Evolutionary conservation across 2,797 vertebrate species (phyloP), one percentile per base, ranked within the genome.

Genomic region (Pogonophryne albipinna): DNA sequence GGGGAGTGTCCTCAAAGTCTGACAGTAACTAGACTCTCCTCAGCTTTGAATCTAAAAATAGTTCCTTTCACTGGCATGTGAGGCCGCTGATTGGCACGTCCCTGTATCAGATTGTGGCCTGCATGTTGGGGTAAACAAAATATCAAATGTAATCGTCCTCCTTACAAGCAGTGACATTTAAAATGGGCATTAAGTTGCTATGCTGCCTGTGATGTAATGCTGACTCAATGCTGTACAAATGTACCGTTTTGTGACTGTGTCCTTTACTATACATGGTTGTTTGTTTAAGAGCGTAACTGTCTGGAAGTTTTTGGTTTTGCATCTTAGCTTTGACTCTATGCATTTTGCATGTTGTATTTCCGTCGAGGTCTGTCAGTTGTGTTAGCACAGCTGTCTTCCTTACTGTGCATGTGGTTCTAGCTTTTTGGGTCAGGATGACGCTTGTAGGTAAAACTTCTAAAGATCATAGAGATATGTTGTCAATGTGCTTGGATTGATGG

Each of bases 41-140:
- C 47, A 63, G 56, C 65, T 68, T 57, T 34, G 55, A 49, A 42
- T 74, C 89, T 94, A 93, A 90, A 86, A 82, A 89, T 93, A 93
- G 87, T 3, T 47, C 20, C 52, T 47, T 60, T n/a, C 20, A 59
- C 59, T 80, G 70, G 44, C 57, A 55, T 76, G 74, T 82, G 62
- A 53, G 61, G 66, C 63, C 53, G 51, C 80, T 78, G 80, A 78
- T 42, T 69, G 27, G 80, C 66, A 73, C 65, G 7, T 23, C 27
- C 52, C 50, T 46, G 74, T 80, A 85, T 88, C 83, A 83, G 74
- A 80, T 79, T 81, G 61, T 83, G 52, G 14, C 65, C 19, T 67
- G n/a, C 68, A 16, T 71, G 74, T 73, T 69, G 66, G 53, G n/a
- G n/a, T 63, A 84, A 85, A 82, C 78, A 80, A 85, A 86, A 79